Conservation (phyloP, 2,888 invertebrate genomes). For the Hydrotaea diabolus region DNA sequence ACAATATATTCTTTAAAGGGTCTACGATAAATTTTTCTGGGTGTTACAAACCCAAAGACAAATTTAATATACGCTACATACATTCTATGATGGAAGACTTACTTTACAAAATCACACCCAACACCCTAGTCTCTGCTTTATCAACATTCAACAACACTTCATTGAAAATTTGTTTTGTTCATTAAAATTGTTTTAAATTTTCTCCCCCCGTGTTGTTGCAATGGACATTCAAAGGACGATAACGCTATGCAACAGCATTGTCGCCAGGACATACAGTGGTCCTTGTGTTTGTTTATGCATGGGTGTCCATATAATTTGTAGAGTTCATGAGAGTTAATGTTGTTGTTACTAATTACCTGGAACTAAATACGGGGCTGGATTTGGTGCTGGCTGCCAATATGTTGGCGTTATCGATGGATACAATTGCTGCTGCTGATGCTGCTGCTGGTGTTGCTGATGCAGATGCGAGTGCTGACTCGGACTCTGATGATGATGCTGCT, state of each 20-base stretch:
- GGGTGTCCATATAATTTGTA: slow-evolving; percentile 25
- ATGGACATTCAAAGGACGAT: neutral
- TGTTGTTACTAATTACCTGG: slow-evolving; percentile 85
- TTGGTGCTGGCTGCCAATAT: slow-evolving; percentile 91
- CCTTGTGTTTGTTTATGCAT: slow-evolving; percentile 27
- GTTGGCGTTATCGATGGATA: slow-evolving; percentile 92
- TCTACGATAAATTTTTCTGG: too few relatives aligned
- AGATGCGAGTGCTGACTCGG: slow-evolving; percentile 41
- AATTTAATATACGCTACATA: too few relatives aligned
- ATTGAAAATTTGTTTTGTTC: slow-evolving; percentile 14
- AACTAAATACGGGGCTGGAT: slow-evolving; percentile 90
- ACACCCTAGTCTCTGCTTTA: neutral
- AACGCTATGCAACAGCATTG: neutral
- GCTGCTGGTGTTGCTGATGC: slow-evolving; percentile 51
- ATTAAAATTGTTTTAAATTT: slow-evolving; percentile 21
- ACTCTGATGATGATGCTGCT: slow-evolving; percentile 53
- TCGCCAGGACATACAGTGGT: neutral
- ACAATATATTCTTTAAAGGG: too few relatives aligned
- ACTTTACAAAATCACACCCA: too few relatives aligned
- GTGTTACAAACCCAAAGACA: too few relatives aligned
- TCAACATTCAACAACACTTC: slow-evolving; percentile 10
- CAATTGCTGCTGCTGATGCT: slow-evolving; percentile 75
- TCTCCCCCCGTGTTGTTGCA: neutral
- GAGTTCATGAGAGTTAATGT: slow-evolving; percentile 43
- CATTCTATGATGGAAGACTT: too few relatives aligned